Percentiles rank a stretch among this genome's conserved stretches.
These are phyloP conservation scores for Ophiothrix spiculata DNA, from an alignment of 35 echinoderm and acorn worm species.

Conservation along the genomic window DNA sequence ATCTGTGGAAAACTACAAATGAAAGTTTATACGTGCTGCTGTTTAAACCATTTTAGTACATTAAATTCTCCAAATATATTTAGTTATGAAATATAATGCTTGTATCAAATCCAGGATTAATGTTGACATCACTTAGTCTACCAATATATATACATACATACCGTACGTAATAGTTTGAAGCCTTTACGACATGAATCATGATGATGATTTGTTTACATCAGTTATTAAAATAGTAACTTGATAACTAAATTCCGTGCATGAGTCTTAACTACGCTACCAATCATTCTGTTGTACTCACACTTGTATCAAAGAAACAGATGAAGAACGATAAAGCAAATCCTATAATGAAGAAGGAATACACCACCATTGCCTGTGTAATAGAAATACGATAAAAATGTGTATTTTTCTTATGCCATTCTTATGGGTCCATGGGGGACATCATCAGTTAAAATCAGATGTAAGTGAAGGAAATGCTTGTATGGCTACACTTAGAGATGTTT, in stretches of 20 bases:
- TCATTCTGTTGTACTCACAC: not conserved
- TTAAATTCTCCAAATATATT: too few relatives aligned
- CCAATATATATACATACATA: not conserved
- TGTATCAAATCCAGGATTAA: too few relatives aligned
- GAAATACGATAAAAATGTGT: too few relatives aligned
- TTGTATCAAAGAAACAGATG: slow-evolving; percentile 18
- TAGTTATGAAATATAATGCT: too few relatives aligned
- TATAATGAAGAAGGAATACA: slow-evolving; percentile 39
- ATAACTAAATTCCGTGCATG: not conserved
- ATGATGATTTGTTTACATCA: not conserved
- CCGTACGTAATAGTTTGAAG: not conserved
- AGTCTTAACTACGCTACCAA: not conserved
- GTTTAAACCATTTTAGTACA: too few relatives aligned
- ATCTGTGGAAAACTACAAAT: not conserved
- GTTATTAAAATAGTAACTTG: too few relatives aligned
- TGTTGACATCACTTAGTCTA: too few relatives aligned
- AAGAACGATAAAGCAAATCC: slow-evolving; percentile 22
- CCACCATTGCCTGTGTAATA: slow-evolving; percentile 27
- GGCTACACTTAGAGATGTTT: not conserved
- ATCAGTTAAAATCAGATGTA: too few relatives aligned
- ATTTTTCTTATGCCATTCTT: not conserved
- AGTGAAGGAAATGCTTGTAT: not conserved
- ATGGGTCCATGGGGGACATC: not conserved
- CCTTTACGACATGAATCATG: not conserved
- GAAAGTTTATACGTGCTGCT: not conserved